phyloP scores from a whole-genome alignment of 2,888 invertebrate species.

The Eupithecia abbreviata region DNA sequence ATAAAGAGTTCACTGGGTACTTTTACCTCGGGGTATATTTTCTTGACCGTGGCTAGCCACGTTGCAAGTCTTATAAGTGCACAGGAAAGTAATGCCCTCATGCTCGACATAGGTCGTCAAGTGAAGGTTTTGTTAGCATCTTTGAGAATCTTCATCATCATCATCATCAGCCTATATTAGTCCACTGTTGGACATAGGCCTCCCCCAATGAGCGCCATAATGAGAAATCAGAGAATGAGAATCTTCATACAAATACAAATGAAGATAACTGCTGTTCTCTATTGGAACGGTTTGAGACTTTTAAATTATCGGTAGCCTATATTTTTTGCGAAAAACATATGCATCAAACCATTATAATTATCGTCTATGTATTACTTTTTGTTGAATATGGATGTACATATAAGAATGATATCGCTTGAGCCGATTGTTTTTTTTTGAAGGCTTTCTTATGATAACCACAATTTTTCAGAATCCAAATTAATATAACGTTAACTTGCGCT shows the following conservation, averaged over 20 bases:
- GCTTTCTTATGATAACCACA: not conserved
- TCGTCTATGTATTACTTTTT: not conserved
- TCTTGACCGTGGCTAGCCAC: slow-evolving; percentile 20
- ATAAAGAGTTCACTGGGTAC: slow-evolving; percentile 42
- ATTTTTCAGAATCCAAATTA: not conserved
- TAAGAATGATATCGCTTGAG: not conserved
- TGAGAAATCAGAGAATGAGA: no score
- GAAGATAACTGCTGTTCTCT: not conserved
- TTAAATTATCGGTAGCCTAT: not conserved
- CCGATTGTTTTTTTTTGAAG: not conserved
- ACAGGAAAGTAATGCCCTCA: slow-evolving; percentile 23
- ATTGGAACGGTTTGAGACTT: not conserved
- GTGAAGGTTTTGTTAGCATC: slow-evolving; percentile 3
- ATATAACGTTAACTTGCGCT: not conserved
- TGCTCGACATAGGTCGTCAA: slow-evolving; percentile 34
- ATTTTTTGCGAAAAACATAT: not conserved
- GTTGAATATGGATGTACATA: not conserved
- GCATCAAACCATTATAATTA: not conserved
- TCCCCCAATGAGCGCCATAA: no score
- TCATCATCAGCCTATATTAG: no score
- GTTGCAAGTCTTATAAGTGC: slow-evolving; percentile 22
- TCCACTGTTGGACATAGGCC: no score
- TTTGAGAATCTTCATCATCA: not conserved
- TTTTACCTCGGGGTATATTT: slow-evolving; percentile 26
- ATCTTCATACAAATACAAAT: not conserved